phyloP scores from a whole-genome alignment of 37 sponge, comb jelly and placozoan species.

The Chondrilla cf. caribensis region DNA sequence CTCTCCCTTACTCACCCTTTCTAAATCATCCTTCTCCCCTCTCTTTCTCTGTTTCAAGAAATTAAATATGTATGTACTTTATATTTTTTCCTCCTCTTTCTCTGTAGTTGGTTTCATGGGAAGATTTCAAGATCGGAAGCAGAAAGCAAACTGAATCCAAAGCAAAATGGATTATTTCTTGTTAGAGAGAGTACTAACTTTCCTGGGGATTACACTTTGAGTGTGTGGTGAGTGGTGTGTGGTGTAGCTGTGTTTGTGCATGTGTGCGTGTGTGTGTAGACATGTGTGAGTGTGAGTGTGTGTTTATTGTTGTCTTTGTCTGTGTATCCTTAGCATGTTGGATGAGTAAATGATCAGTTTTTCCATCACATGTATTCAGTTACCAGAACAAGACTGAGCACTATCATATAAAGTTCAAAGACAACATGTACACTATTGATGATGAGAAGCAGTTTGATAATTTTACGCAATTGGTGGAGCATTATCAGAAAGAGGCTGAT shows the following conservation, averaged over 20 bases:
- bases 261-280: not conserved
- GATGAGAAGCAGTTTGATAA: slow-evolving; percentile 91
- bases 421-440: slow-evolving; percentile 84
- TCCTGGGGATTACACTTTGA: slow-evolving; percentile 57
- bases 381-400: not conserved
- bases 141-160: slow-evolving; percentile 37
- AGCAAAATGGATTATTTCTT: slow-evolving; percentile 46
- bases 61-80: no score
- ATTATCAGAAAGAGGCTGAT: slow-evolving; percentile 61
- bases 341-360: no score
- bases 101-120: slow-evolving; percentile 75
- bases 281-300: not conserved
- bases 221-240: slow-evolving; percentile 64
- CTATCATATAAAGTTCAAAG: slow-evolving; percentile 60
- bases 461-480: slow-evolving; percentile 86
- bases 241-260: slow-evolving; percentile 39
- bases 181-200: slow-evolving; percentile 56
- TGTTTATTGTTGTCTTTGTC: not conserved
- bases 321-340: no score
- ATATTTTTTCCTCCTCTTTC: slow-evolving; percentile 74
- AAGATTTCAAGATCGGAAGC: slow-evolving; percentile 43
- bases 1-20: no score
- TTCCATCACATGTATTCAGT: no score
- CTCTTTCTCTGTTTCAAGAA: no score
- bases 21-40: no score